Evolutionary conservation across 2,113 vertebrate genomes (phyloP).

Genomic region (Melanotaenia duboulayi): DNA sequence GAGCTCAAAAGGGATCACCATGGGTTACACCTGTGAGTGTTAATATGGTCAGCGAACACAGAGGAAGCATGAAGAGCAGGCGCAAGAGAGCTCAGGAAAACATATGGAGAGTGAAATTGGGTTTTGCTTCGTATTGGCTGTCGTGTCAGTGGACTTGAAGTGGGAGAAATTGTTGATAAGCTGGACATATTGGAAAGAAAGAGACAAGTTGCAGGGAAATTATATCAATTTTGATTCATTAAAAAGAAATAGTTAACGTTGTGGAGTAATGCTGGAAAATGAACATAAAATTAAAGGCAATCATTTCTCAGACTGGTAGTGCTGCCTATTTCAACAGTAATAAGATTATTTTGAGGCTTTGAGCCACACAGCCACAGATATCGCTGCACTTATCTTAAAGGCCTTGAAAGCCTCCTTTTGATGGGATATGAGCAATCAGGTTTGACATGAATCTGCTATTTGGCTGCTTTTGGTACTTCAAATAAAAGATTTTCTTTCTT

Average conservation of each 20-base stretch:
- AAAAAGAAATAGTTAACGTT: neutral
- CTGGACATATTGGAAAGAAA: conserved; percentile 8
- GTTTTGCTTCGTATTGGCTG: conserved; percentile 32
- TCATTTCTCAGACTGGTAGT: neutral
- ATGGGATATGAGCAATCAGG: neutral
- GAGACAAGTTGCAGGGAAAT: conserved; percentile 20
- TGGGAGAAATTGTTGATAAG: conserved; percentile 21
- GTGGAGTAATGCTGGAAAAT: neutral
- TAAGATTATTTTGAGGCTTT: neutral
- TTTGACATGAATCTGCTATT: neutral
- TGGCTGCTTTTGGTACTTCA: conserved; percentile 11
- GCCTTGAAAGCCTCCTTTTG: conserved; percentile 5
- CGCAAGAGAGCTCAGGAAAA: too few relatives aligned
- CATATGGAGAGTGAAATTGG: too few relatives aligned
- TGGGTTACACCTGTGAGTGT: conserved; percentile 59
- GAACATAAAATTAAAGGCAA: neutral
- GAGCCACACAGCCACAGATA: neutral
- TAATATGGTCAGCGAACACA: conserved; percentile 49
- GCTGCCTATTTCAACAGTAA: conserved; percentile 1
- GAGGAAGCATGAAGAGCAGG: conserved; percentile 26
- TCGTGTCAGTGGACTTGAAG: conserved; percentile 18
- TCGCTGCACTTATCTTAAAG: neutral
- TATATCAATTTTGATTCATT: too few relatives aligned
- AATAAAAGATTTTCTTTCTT: neutral
- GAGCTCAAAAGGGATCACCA: conserved; percentile 35